Percentiles rank a stretch among this genome's conserved stretches.
These are phyloP conservation scores for Euplagia quadripunctaria DNA, from an alignment of 2,888 invertebrate genomes.

Conservation along the genomic window DNA sequence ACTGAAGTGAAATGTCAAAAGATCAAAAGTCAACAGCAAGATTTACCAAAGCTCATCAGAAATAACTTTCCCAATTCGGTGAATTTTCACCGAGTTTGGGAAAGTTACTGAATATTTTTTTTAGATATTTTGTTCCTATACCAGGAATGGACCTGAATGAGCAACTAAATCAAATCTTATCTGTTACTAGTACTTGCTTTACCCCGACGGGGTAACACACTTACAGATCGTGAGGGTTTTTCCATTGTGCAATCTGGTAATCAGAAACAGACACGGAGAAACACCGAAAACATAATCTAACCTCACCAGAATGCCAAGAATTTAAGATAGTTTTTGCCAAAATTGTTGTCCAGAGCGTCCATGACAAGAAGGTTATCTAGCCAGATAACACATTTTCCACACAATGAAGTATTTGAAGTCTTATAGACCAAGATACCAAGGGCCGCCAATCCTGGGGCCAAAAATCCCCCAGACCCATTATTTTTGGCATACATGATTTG, in stretches of 20 bases:
- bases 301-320: background rate
- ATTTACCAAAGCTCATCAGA: background rate
- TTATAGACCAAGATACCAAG: too few species aligned
- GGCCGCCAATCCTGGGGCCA: too few species aligned
- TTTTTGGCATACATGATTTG: too few species aligned
- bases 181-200: background rate
- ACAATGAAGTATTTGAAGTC: background rate
- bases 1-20: background rate
- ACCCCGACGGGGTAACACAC: rapidly evolving
- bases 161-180: background rate
- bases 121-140: background rate
- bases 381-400: background rate
- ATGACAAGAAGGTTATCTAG: background rate
- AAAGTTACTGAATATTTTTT: background rate
- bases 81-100: too few species aligned
- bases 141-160: background rate
- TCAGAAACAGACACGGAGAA: background rate
- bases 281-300: background rate
- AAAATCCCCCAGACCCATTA: too few species aligned
- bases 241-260: background rate
- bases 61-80: too few species aligned
- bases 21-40: background rate
- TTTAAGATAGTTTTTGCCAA: background rate
- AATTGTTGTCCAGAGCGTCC: background rate
- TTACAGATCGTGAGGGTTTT: background rate